Conservation (phyloP, 2,113 vertebrate species). For the Percina caprodes region DNA sequence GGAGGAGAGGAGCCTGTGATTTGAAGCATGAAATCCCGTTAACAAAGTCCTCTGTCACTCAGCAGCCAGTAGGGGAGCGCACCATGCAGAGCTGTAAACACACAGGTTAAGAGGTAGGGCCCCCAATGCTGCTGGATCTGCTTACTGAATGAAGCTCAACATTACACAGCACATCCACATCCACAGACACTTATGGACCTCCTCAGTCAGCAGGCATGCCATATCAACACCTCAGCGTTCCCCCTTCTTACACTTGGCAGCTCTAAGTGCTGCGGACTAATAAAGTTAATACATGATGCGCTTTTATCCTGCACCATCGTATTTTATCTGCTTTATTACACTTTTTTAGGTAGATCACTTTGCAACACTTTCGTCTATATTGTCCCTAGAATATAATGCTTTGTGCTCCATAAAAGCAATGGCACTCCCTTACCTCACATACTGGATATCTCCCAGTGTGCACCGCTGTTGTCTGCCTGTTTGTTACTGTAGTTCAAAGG, state of each 20-base stretch:
- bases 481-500: conserved; percentile 27
- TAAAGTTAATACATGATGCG: conserved; percentile 43
- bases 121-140: conserved; percentile 44
- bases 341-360: conserved; percentile 34
- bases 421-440: conserved; percentile 41
- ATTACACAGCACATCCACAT: conserved; percentile 26
- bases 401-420: conserved; percentile 58
- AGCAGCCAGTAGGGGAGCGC: conserved; percentile 48
- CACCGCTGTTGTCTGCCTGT: conserved; percentile 11
- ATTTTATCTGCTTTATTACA: conserved; percentile 46
- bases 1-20: conserved; percentile 61
- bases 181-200: conserved; percentile 16
- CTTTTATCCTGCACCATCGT: conserved; percentile 45
- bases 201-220: conserved; percentile 38
- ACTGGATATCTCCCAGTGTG: conserved; percentile 10
- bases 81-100: conserved; percentile 52
- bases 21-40: conserved; percentile 77
- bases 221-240: conserved; percentile 36
- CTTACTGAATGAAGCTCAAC: conserved; percentile 45
- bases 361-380: conserved; percentile 36
- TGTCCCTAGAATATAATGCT: conserved; percentile 43
- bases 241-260: conserved; percentile 35
- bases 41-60: conserved; percentile 72
- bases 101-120: conserved; percentile 69
- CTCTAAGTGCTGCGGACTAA: conserved; percentile 48